A percentile compares a stretch with the other conserved stretches of the same genome.
phyloP scores from a whole-genome alignment of 2,797 vertebrate genomes.

The Antrozous pallidus region DNA sequence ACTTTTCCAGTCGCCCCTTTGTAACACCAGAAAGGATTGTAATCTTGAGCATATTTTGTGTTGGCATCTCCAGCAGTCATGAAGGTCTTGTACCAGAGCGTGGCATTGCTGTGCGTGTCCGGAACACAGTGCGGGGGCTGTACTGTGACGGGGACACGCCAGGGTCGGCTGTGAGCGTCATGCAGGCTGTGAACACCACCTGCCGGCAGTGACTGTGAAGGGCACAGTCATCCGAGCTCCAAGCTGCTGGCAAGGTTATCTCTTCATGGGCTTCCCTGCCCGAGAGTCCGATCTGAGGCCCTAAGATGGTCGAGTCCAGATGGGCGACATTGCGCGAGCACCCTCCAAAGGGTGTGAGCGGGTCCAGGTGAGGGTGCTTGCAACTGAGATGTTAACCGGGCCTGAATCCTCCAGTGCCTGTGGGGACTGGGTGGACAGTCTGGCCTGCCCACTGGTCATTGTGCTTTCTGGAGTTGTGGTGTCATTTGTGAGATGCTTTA shows the following conservation, averaged over 20 bases:
- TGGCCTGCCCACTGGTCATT: constrained; percentile 89
- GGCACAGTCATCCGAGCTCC: too few relatives aligned
- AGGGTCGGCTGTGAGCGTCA: too few relatives aligned
- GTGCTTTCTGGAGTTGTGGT: constrained; percentile 91
- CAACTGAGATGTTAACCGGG: constrained; percentile 96
- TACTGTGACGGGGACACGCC: too few relatives aligned
- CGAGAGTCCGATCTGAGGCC: constrained; percentile 94
- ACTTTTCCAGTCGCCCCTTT: too few relatives aligned
- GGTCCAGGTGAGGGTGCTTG: constrained; percentile 96
- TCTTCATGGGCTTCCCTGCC: constrained; percentile 93
- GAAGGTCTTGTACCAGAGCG: too few relatives aligned
- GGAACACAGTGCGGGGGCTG: too few relatives aligned
- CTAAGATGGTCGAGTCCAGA: constrained; percentile 92
- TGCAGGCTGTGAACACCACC: too few relatives aligned
- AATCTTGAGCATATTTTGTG: too few relatives aligned
- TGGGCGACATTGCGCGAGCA: constrained; percentile 98
- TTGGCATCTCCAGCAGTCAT: too few relatives aligned
- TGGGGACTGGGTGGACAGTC: constrained; percentile 90
- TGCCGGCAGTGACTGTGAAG: too few relatives aligned
- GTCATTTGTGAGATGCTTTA: constrained; percentile 96
- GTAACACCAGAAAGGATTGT: too few relatives aligned
- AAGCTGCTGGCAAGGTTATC: constrained; percentile 84
- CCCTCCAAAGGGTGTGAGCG: constrained; percentile 92
- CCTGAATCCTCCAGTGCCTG: constrained; percentile 89
- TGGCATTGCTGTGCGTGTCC: too few relatives aligned